phyloP scores from a whole-genome alignment of 1,140 invertebrate genomes.

The Solenopsis fugax region DNA sequence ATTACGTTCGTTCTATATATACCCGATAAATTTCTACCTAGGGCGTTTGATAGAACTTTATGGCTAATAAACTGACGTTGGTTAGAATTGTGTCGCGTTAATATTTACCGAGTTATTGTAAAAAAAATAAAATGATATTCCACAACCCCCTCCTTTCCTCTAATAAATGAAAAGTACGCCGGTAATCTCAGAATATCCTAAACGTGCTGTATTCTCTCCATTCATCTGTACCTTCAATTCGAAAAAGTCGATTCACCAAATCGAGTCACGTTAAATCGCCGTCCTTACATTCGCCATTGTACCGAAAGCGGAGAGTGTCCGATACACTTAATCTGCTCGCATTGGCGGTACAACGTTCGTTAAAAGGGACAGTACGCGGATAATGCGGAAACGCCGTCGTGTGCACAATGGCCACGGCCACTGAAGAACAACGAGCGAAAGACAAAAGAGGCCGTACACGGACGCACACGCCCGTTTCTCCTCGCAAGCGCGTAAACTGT shows the following conservation, averaged over 20 bases:
- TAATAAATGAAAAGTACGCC: background rate
- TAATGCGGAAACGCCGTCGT: slow-evolving; percentile 19
- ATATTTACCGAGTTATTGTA: too few relatives aligned
- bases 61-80: too few relatives aligned
- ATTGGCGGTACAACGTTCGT: slow-evolving; percentile 40
- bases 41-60: too few relatives aligned
- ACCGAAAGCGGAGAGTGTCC: background rate
- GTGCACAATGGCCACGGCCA: slow-evolving; percentile 43
- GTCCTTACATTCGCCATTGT: background rate
- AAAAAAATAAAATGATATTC: too few relatives aligned
- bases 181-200: background rate
- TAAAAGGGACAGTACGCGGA: slow-evolving; percentile 34
- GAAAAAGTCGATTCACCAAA: background rate
- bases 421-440: slow-evolving; percentile 34
- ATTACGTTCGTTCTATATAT: too few relatives aligned
- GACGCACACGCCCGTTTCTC: slow-evolving; percentile 2
- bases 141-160: too few relatives aligned
- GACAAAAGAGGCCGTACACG: slow-evolving; percentile 21
- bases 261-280: background rate
- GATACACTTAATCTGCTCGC: slow-evolving; percentile 44
- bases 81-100: too few relatives aligned
- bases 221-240: background rate
- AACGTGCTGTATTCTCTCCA: background rate
- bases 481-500: slow-evolving; percentile 44
- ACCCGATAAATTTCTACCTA: too few relatives aligned